Evolutionary conservation across 2,797 vertebrate species (phyloP), one percentile per base, ranked within the genome.

Genomic region (Schizopygopsis malacanthus): DNA sequence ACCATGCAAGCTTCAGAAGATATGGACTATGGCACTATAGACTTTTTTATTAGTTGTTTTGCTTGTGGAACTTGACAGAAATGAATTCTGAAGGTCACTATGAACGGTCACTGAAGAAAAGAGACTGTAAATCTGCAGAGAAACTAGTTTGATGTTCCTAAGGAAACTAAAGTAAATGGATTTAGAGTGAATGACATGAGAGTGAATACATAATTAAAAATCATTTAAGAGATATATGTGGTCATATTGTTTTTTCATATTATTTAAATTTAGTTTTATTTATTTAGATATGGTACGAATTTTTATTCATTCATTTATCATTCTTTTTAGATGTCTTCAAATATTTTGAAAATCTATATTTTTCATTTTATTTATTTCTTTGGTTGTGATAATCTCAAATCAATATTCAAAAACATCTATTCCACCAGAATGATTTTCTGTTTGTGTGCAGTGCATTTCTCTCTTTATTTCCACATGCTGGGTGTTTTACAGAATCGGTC

Each of bases 401-500:
- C 18, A 43, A 52, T 54, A 65, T 82, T 72, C 37, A 59, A 80
- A 39, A 59, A 43, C 54, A 73, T 50, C 47, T 33, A 13, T 45
- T 82, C 39, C 37, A 16, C n/a, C 54, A 15, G 39, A 73, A n/a
- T 8, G 9, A 70, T 50, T 70, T 45, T 28, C 28, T 33, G 50
- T 54, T 39, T 8, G 28, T 84, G 33, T 28, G 20, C 10, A 4
- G 7, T 41, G 41, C 41, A 41, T 63, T 33, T 47, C 6, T 54
- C 41, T 22, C 9, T 7, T 25, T 43, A 70, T 10, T 1, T 10
- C 4, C 4, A 3, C 43, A 54, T 63, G 20, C 37, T 13, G 3
- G 20, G 4, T 63, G 12, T 18, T 16, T 9, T 15, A 79, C 22
- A 63, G 47, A 72, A 61, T 76, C 54, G n/a, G 67, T 65, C 54